Base-by-base conservation (phyloP, 2,797 vertebrate genomes). In the Trachurus trachurus region DNA sequence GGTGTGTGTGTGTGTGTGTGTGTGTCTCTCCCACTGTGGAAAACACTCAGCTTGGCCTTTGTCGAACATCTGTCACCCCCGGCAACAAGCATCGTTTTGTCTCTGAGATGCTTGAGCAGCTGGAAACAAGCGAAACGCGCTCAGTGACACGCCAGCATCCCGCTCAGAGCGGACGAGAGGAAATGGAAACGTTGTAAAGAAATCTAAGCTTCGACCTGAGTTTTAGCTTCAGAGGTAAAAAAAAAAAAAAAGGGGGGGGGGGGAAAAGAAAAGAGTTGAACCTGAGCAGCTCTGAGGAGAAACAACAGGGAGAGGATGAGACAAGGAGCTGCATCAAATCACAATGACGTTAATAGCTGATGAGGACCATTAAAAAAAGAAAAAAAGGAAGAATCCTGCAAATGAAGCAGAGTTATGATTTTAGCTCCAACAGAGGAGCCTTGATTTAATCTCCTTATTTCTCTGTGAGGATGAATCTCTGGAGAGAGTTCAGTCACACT, bases 401-500 rank as follows among this genome's bases (percentile, higher is more conserved):
- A 22, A 68, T 71, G 17, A 71, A 63, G 4, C 44, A 2, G 45
- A 61, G 21, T 29, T 34, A 5, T 66, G 13, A 44, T 69, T 61
- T 71, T 6, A 45, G 22, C 52, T n/a, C 5, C 21, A 45, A 75
- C 54, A 34, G 50, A 3, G 6, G 31, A 58, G 65, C 60, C 45
- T 65, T 47, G 34, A 71, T 74, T 52, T 9, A 65, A 68, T 74
- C 59, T 50, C 34, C 75, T 45, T 11, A 69, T 78, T 80, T 63
- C 69, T 66, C 61, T 63, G 59, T 72, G 59, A 69, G 66, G 34
- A 58, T 31, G 53, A 74, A 62, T 86, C 64, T 7, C 60, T 22
- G 39, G 50, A 69, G 59, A 66, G 58, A 56, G 54, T 59, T 58
- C 62, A 65, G 61, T 78, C 66, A 74, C 15, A 50, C 16, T 21